Percentiles rank a stretch among this genome's conserved stretches.
Conservation (phyloP, 2,888 invertebrate species). For the Drosophila conformis region DNA sequence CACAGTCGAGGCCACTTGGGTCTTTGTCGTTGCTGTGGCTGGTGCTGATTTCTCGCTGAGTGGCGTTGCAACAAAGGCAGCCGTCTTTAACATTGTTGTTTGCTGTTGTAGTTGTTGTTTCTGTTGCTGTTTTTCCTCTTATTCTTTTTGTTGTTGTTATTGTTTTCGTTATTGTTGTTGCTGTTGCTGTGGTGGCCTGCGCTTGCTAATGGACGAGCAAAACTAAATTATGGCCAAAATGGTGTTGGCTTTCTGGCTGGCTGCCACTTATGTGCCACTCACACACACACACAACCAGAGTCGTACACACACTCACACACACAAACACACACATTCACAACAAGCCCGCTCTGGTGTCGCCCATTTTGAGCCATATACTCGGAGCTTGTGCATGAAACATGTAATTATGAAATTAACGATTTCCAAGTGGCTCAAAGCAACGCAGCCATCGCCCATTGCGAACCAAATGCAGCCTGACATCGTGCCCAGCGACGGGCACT, state of each 20-base stretch:
- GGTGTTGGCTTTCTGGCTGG: constrained; percentile 81
- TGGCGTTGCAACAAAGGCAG: constrained; percentile 75
- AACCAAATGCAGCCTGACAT: constrained; percentile 12
- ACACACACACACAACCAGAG: constrained; percentile 45
- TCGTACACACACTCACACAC: constrained; percentile 8
- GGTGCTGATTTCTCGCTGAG: constrained; percentile 75
- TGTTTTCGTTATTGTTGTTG: background rate
- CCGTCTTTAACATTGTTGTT: constrained; percentile 28
- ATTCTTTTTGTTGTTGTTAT: constrained; percentile 1
- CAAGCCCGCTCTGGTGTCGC: constrained; percentile 32
- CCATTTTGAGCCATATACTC: constrained; percentile 49
- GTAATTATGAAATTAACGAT: constrained; percentile 84
- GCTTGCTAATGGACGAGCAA: constrained; percentile 78
- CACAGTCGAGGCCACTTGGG: constrained; percentile 57
- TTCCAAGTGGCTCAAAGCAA: constrained; percentile 81
- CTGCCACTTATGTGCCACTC: constrained; percentile 80
- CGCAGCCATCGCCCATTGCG: constrained; percentile 28
- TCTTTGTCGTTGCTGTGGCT: constrained; percentile 40
- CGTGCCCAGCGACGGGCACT: background rate
- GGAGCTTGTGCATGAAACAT: constrained; percentile 81
- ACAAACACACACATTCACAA: background rate
- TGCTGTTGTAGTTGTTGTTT: background rate
- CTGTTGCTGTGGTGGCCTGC: constrained; percentile 34
- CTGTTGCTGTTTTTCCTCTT: constrained; percentile 15
- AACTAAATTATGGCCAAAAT: constrained; percentile 81